Conservation (phyloP, 2,888 invertebrate genomes). For the Torymus tubicola region DNA sequence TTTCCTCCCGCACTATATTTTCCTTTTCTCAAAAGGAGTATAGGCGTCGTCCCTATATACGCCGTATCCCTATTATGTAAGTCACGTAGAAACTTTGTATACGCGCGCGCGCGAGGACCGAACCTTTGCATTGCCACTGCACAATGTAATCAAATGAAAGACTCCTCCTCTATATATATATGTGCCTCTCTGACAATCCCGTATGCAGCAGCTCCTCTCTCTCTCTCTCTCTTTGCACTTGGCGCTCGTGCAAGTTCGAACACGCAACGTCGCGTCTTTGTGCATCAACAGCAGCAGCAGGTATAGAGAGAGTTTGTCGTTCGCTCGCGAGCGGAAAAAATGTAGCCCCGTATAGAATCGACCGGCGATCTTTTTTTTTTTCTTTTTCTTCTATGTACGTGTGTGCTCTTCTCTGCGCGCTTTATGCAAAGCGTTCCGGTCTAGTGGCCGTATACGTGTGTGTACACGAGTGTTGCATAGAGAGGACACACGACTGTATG, state of each 20-base stretch:
- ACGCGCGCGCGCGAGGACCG: neutral
- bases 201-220: neutral
- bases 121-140: neutral
- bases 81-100: conserved; percentile 42
- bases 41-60: conserved; percentile 6
- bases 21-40: conserved; percentile 19
- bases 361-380: conserved; percentile 7
- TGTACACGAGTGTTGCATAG: too few relatives aligned
- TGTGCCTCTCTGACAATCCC: neutral
- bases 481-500: neutral
- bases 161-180: neutral
- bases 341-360: conserved; percentile 18
- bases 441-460: too few relatives aligned
- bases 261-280: conserved; percentile 50
- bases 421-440: conserved; percentile 24
- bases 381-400: neutral
- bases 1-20: neutral
- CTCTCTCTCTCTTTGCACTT: conserved; percentile 3
- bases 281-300: conserved; percentile 32
- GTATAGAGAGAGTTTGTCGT: conserved; percentile 18
- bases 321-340: conserved; percentile 28
- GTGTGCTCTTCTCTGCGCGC: neutral
- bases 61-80: conserved; percentile 32
- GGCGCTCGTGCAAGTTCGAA: conserved; percentile 47
- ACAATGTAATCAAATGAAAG: conserved; percentile 46